Percentiles rank a stretch among this genome's conserved stretches.
phyloP scores from a whole-genome alignment of 1,140 invertebrate genomes.

The Zaprionus kolodkinae region DNA sequence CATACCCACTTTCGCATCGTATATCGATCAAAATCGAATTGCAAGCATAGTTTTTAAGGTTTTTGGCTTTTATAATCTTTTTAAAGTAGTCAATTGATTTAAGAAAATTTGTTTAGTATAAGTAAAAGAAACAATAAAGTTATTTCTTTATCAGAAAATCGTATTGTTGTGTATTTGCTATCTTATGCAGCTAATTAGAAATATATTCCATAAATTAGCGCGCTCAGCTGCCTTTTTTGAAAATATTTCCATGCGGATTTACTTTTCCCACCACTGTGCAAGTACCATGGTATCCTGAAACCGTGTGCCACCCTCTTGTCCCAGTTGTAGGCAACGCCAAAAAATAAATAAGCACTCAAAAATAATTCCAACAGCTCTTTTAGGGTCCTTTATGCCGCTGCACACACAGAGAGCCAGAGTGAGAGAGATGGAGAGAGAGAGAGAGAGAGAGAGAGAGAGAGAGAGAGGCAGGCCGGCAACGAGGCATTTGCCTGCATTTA shows the following conservation, averaged over 20 bases:
- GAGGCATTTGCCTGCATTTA: conserved; percentile 76
- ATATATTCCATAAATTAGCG: neutral
- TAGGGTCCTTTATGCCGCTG: conserved; percentile 51
- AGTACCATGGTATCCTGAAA: conserved; percentile 12
- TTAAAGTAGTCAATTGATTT: too few species aligned
- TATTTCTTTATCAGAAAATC: neutral
- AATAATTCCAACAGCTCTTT: conserved; percentile 51
- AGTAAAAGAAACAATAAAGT: too few species aligned
- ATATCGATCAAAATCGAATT: too few species aligned
- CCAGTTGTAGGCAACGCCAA: conserved; percentile 72
- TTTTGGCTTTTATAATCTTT: too few species aligned
- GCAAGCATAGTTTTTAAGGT: too few species aligned
- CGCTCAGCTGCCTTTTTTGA: neutral
- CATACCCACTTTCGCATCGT: too few species aligned
- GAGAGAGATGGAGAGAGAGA: conserved; percentile 33
- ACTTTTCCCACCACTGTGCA: conserved; percentile 25
- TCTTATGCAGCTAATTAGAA: conserved; percentile 5
- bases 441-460: conserved; percentile 39
- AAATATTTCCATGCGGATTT: neutral
- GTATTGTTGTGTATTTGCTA: neutral
- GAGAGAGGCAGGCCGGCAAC: conserved; percentile 38
- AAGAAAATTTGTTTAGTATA: too few species aligned
- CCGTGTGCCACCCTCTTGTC: conserved; percentile 9
- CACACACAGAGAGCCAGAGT: conserved; percentile 27
- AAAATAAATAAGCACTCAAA: conserved; percentile 68